Evolutionary conservation across 2,888 invertebrate species (phyloP), one percentile per base, ranked within the genome.

Genomic region (Vanessa cardui): DNA sequence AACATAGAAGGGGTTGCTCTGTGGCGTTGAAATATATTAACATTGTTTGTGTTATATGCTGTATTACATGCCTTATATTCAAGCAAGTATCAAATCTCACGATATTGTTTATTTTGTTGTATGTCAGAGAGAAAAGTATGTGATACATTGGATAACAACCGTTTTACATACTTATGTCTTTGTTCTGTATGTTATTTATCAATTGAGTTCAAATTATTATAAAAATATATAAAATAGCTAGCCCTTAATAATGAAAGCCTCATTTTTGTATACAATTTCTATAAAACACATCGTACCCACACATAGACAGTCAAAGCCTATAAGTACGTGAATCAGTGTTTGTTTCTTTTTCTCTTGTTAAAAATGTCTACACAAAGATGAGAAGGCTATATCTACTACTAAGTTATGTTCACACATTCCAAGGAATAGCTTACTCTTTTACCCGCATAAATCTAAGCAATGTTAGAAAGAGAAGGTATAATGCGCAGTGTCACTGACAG

Each of bases 401-500:
- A 80, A 79, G 78, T 80, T 84, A 83, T 83, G 79, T 82, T 79
- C 79, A 82, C 82, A 83, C 86, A 90, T 90, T 89, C 90, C 88
- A 81, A 77, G 75, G 80, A 76, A 85, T 77, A 74, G 74, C 74
- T 68, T 63, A 87, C 88, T 85, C 84, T 69, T 75, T 88, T 83
- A 74, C 76, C 74, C 75, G 64, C 65, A 64, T 58, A 45, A 77
- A 67, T 66, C 61, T 31, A 68, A 66, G 60, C 61, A 61, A 66
- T 64, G 80, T 74, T 72, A 75, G 86, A 92, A 70, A 79, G 85
- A 82, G 89, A 87, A 75, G 80, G 73, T 71, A 76, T 82, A 79
- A 72, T 86, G 88, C 88, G 87, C 89, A 90, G 87, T 90, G 91
- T 90, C 92, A 91, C 81, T 92, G 92, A 92, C 92, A 83, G 84